A percentile compares a stretch with the other conserved stretches of the same genome.
Evolutionary conservation across 2,113 vertebrate genomes (phyloP).

Genomic region (Sterna hirundo): DNA sequence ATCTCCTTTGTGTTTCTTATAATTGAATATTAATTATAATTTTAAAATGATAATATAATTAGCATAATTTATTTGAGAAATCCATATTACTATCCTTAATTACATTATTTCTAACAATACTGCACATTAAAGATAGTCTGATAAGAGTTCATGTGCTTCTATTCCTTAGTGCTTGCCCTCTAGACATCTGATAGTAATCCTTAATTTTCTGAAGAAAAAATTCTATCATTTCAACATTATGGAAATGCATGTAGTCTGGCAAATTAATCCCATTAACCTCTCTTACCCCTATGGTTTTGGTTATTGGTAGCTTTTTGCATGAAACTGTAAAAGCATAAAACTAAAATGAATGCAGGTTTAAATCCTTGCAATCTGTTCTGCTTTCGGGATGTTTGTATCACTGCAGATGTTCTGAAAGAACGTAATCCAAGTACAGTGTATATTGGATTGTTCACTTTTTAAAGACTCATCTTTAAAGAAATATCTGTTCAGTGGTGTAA

Average conservation of each 20-base stretch:
- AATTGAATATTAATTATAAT: constrained; percentile 55
- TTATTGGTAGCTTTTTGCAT: background rate
- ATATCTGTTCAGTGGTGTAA: background rate
- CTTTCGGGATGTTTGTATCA: background rate
- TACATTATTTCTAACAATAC: constrained; percentile 33
- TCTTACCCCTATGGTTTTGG: background rate
- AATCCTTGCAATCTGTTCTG: constrained; percentile 11
- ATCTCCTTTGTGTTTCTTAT: constrained; percentile 37
- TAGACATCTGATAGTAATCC: background rate
- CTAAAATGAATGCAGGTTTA: background rate
- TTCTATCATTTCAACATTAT: background rate
- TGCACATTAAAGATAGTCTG: background rate
- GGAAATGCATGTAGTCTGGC: background rate
- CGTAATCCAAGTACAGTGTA: background rate
- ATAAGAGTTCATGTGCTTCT: background rate
- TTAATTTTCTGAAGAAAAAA: background rate
- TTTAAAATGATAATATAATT: constrained; percentile 11
- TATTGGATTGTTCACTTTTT: background rate
- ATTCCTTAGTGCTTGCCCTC: background rate
- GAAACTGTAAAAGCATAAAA: background rate
- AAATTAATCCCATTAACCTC: constrained; percentile 36
- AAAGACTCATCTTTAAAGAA: background rate
- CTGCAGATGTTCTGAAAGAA: background rate
- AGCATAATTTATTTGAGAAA: constrained; percentile 35
- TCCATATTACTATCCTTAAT: constrained; percentile 27